phyloP scores from a whole-genome alignment of 2,797 vertebrate species.

The Harpagifer antarcticus region DNA sequence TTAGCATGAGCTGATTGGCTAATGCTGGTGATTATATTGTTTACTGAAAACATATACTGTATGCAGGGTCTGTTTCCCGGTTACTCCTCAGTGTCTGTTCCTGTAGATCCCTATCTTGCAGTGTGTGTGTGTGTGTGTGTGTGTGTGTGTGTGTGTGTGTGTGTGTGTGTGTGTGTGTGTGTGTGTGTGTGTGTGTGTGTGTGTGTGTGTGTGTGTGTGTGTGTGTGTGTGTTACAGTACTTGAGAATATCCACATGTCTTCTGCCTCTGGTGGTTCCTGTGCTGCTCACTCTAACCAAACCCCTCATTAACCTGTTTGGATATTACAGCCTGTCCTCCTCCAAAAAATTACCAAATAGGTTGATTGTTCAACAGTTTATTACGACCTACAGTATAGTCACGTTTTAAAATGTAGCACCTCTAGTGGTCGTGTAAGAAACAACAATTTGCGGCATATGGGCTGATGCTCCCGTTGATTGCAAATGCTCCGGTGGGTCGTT shows the following conservation, averaged over 20 bases:
- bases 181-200: conserved; percentile 31
- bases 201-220: conserved; percentile 32
- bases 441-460: too few relatives aligned
- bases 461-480: too few relatives aligned
- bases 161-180: conserved; percentile 24
- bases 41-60: neutral
- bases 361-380: too few relatives aligned
- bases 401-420: too few relatives aligned
- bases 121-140: conserved; percentile 39
- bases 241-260: conserved; percentile 35
- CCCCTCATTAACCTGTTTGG: conserved; percentile 42
- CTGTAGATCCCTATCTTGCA: conserved; percentile 23
- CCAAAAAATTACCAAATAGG: too few relatives aligned
- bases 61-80: neutral
- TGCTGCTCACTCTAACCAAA: conserved; percentile 53
- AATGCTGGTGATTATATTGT: neutral
- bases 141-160: conserved; percentile 31
- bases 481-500: too few relatives aligned
- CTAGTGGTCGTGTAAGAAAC: too few relatives aligned
- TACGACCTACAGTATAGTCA: too few relatives aligned
- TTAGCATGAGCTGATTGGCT: neutral
- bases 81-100: conserved; percentile 42
- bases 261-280: conserved; percentile 42
- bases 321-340: too few relatives aligned
- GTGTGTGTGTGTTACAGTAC: conserved; percentile 12